These are phyloP conservation scores for Drosophila neotestacea DNA, from an alignment of 2,888 invertebrate species.

Conservation along the genomic window DNA sequence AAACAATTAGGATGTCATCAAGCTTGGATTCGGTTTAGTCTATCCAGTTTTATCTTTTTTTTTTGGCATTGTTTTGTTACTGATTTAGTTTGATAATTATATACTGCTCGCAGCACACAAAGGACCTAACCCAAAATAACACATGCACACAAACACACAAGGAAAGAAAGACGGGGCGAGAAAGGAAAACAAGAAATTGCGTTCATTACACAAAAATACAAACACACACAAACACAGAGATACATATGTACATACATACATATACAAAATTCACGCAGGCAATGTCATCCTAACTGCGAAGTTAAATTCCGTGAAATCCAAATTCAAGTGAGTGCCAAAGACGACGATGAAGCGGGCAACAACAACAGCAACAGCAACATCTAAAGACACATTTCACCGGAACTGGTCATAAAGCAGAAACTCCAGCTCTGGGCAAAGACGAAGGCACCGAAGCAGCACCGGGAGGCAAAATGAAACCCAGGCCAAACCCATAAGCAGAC, in stretches of 20 bases:
- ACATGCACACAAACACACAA: conserved; percentile 22
- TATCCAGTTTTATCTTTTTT: not conserved
- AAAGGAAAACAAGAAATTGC: conserved; percentile 42
- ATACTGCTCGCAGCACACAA: conserved; percentile 65
- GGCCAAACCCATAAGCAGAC: conserved; percentile 40
- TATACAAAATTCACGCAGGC: conserved; percentile 42
- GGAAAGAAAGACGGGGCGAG: conserved; percentile 12
- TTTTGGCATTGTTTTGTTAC: conserved; percentile 19
- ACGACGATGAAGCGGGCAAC: conserved; percentile 34
- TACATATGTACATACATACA: conserved; percentile 17
- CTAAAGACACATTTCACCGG: conserved; percentile 79
- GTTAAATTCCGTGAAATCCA: conserved; percentile 78
- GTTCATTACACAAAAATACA: conserved; percentile 58
- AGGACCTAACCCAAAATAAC: conserved; percentile 27
- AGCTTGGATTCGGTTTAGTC: conserved; percentile 26
- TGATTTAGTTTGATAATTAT: conserved; percentile 76
- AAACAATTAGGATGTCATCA: conserved; percentile 56
- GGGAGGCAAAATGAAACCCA: conserved; percentile 43
- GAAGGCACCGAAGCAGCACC: conserved; percentile 27
- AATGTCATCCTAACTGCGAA: conserved; percentile 76
- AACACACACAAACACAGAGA: conserved; percentile 30
- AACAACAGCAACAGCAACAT: conserved; percentile 63
- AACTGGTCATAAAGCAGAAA: conserved; percentile 77
- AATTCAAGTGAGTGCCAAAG: conserved; percentile 74
- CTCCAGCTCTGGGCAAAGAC: conserved; percentile 44